Conservation (phyloP, 1,140 invertebrate genomes). For the Aphis craccivora region DNA sequence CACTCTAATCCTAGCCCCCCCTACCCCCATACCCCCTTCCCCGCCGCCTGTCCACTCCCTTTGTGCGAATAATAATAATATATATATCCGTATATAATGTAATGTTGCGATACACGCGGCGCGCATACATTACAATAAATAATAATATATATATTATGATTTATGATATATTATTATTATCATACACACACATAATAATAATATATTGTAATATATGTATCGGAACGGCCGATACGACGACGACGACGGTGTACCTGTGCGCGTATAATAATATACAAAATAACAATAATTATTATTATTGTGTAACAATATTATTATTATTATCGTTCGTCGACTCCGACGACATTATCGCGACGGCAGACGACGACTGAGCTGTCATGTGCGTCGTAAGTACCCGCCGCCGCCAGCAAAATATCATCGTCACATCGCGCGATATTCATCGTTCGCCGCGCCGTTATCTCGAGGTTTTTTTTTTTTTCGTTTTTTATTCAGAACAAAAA, state of each 20-base stretch:
- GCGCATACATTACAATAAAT: slow-evolving; percentile 14
- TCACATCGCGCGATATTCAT: too few species aligned
- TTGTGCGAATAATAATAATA: slow-evolving; percentile 12
- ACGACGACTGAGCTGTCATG: not conserved
- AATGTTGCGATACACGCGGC: not conserved
- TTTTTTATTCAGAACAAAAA: not conserved
- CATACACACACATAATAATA: not conserved
- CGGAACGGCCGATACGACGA: not conserved
- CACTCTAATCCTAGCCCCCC: slow-evolving; percentile 34
- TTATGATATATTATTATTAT: not conserved
- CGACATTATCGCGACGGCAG: not conserved
- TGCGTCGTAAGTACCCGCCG: too few species aligned
- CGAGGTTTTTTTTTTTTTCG: not conserved
- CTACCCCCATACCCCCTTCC: not conserved
- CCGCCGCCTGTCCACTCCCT: not conserved
- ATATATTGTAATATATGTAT: slow-evolving; percentile 19
- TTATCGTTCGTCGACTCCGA: not conserved
- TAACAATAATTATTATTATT: not conserved
- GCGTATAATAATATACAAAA: not conserved
- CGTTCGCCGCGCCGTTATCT: not conserved
- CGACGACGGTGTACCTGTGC: not conserved
- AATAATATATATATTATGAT: slow-evolving; percentile 19
- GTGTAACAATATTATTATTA: not conserved
- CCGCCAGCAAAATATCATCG: too few species aligned
- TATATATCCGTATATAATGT: not conserved